Percentiles rank a stretch among this genome's conserved stretches.
These are phyloP conservation scores for Hirtodrosophila cameraria DNA, from an alignment of 2,888 invertebrate species.

Conservation along the genomic window DNA sequence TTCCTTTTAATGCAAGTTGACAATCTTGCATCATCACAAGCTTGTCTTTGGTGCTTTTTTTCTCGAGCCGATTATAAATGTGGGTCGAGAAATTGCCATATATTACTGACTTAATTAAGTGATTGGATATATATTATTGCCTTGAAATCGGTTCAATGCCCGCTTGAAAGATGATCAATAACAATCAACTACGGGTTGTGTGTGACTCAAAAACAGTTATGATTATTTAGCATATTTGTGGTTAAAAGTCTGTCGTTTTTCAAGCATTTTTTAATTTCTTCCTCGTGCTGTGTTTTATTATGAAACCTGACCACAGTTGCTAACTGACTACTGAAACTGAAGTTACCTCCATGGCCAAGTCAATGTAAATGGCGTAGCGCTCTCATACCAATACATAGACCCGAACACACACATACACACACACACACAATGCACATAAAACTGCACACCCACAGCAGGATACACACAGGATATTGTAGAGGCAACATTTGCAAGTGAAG, in stretches of 20 bases:
- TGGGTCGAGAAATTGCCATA: too few relatives aligned
- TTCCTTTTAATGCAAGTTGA: too few relatives aligned
- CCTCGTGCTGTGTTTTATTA: neutral
- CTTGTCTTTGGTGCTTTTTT: too few relatives aligned
- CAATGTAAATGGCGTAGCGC: constrained; percentile 30
- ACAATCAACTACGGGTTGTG: neutral
- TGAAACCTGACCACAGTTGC: constrained; percentile 37
- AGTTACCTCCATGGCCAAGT: constrained; percentile 42
- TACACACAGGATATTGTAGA: constrained; percentile 26
- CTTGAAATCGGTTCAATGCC: too few relatives aligned
- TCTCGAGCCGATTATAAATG: too few relatives aligned
- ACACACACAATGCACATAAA: constrained; percentile 19
- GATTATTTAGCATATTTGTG: neutral
- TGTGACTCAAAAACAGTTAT: neutral
- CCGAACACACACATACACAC: constrained; percentile 1
- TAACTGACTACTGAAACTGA: constrained; percentile 49
- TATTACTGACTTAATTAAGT: too few relatives aligned
- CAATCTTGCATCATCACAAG: too few relatives aligned
- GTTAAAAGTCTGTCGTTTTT: neutral
- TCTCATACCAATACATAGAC: constrained; percentile 4
- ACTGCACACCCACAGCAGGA: constrained; percentile 17
- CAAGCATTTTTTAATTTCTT: neutral
- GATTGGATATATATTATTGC: too few relatives aligned
- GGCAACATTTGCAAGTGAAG: constrained; percentile 61
- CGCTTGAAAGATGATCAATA: too few relatives aligned